Conservation (phyloP, 2,113 vertebrate species). For the Cololabis saira region DNA sequence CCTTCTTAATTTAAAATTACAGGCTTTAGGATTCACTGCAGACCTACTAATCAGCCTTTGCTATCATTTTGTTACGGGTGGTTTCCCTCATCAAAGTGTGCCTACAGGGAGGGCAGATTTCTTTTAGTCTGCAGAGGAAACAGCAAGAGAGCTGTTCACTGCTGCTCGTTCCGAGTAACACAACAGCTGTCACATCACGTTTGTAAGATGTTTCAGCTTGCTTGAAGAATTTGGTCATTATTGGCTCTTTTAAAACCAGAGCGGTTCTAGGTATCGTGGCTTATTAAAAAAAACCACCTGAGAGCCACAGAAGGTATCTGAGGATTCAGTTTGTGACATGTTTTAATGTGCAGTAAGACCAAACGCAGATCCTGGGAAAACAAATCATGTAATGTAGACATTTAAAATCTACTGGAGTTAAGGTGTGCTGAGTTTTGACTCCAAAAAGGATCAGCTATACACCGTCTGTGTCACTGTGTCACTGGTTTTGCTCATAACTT, state of each 20-base stretch:
- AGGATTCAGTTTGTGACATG: neutral
- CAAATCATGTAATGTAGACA: neutral
- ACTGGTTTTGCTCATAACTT: no score
- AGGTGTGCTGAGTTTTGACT: no score
- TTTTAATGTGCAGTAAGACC: neutral
- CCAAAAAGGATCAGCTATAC: no score
- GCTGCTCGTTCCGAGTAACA: constrained; percentile 22
- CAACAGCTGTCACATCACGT: constrained; percentile 39
- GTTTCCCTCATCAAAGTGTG: constrained; percentile 17
- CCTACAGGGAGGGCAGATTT: constrained; percentile 11
- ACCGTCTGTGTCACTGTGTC: no score
- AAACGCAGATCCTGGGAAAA: neutral
- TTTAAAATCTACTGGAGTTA: no score
- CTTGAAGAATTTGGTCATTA: constrained; percentile 27
- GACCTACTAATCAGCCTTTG: constrained; percentile 26
- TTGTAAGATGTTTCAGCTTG: constrained; percentile 11
- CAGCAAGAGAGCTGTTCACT: neutral
- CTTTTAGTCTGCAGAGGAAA: constrained; percentile 10
- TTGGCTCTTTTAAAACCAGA: constrained; percentile 2
- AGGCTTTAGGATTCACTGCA: constrained; percentile 15
- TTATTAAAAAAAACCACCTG: constrained; percentile 9
- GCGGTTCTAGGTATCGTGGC: neutral
- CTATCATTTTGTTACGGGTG: neutral
- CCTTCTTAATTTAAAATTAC: constrained; percentile 17
- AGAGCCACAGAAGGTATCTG: neutral